A percentile compares a stretch with the other conserved stretches of the same genome.
Conservation (phyloP, 1,140 invertebrate genomes). For the Caligus rogercresseyi region DNA sequence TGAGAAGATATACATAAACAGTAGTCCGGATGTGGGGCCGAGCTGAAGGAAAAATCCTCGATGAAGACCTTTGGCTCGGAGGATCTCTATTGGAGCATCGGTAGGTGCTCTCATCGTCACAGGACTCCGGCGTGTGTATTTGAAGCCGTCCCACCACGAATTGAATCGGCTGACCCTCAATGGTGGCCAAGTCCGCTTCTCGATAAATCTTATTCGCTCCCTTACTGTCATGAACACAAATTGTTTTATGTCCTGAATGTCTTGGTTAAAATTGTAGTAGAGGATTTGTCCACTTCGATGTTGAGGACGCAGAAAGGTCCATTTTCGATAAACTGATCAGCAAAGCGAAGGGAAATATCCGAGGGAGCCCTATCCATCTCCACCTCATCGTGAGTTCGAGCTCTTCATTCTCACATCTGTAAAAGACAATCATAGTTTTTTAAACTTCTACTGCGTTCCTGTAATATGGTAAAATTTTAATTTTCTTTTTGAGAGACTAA, state of each 20-base stretch:
- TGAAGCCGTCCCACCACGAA: not conserved
- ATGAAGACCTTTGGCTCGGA: not conserved
- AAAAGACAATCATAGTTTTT: too few species aligned
- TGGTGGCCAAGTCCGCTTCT: not conserved
- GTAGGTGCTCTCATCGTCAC: not conserved
- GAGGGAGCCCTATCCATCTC: not conserved
- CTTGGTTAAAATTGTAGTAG: not conserved
- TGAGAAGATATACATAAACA: not conserved
- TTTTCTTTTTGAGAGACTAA: too few species aligned
- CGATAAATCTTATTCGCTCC: not conserved
- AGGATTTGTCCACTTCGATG: not conserved
- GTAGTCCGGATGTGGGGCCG: not conserved
- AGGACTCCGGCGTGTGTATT: not conserved
- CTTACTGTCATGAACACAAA: not conserved
- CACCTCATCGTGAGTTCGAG: not conserved
- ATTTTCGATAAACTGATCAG: not conserved
- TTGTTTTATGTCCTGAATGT: not conserved
- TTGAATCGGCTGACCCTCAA: not conserved
- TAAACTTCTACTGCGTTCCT: too few species aligned
- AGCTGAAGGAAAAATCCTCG: not conserved
- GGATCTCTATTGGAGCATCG: not conserved
- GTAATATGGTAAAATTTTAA: too few species aligned
- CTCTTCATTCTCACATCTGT: not conserved
- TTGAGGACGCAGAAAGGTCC: not conserved
- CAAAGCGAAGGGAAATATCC: not conserved